phyloP scores from a whole-genome alignment of 2,113 vertebrate species.

The Callaeas wilsoni region DNA sequence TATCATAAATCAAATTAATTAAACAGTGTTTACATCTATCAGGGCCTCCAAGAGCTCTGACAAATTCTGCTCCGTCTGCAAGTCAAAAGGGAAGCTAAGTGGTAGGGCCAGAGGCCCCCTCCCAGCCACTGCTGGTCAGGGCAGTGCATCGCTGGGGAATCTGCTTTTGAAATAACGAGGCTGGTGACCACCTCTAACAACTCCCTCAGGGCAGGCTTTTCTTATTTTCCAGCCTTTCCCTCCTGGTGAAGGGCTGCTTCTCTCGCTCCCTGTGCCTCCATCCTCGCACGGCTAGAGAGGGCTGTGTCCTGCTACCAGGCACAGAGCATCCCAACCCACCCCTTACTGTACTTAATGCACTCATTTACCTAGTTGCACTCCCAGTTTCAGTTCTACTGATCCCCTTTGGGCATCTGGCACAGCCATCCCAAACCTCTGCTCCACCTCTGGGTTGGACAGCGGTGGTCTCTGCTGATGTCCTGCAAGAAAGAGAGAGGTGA shows the following conservation, averaged over 20 bases:
- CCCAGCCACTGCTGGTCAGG: background rate
- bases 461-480: background rate
- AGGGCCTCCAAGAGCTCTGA: background rate
- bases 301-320: background rate
- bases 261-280: background rate
- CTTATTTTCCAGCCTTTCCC: background rate
- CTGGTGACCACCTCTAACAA: background rate
- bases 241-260: background rate
- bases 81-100: background rate
- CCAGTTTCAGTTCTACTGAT: background rate
- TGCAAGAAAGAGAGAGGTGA: rapidly evolving
- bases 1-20: conserved; percentile 46
- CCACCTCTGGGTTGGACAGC: background rate
- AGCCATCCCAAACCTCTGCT: background rate
- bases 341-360: rapidly evolving
- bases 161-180: background rate
- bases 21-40: background rate
- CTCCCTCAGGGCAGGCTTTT: background rate
- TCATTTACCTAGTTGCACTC: background rate
- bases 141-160: rapidly evolving
- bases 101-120: background rate
- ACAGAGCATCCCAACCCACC: rapidly evolving
- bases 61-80: background rate
- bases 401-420: background rate
- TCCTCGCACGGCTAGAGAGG: background rate